These are phyloP conservation scores for Synergus itoensis DNA, from an alignment of 2,888 invertebrate species.

Conservation along the genomic window DNA sequence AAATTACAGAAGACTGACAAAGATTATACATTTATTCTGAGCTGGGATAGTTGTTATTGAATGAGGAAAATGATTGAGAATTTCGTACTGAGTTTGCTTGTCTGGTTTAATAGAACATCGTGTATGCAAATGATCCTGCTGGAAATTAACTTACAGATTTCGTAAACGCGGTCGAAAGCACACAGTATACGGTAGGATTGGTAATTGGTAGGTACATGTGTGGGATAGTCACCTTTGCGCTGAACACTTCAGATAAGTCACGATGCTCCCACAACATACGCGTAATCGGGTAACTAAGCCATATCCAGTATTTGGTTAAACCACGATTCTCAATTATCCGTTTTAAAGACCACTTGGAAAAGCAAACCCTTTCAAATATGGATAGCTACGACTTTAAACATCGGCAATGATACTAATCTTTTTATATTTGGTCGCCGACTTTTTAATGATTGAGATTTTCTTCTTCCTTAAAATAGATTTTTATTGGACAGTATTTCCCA, in stretches of 20 bases:
- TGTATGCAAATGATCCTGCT: slow-evolving; percentile 28
- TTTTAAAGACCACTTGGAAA: slow-evolving; percentile 30
- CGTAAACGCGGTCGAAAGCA: not conserved
- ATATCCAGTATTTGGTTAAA: slow-evolving; percentile 32
- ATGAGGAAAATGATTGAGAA: not conserved
- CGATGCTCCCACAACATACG: slow-evolving; percentile 27
- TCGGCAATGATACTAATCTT: slow-evolving; percentile 14
- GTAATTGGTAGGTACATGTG: slow-evolving; percentile 29
- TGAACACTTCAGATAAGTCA: slow-evolving; percentile 14
- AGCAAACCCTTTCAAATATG: slow-evolving; percentile 25
- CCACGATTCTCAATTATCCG: slow-evolving; percentile 36
- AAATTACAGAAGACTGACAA: not conserved
- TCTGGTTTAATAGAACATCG: slow-evolving; percentile 1
- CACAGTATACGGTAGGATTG: not conserved
- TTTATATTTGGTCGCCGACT: slow-evolving; percentile 10
- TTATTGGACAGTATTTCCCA: not conserved
- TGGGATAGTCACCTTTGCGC: slow-evolving; percentile 19
- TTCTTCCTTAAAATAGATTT: not conserved
- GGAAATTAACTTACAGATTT: slow-evolving; percentile 17
- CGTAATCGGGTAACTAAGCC: slow-evolving; percentile 23
- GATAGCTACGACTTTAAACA: slow-evolving; percentile 15
- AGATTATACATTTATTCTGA: not conserved
- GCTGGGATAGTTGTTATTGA: not conserved
- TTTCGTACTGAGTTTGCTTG: not conserved
- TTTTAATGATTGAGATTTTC: slow-evolving; percentile 17